Conservation (phyloP, 1,140 invertebrate species). For the Ganaspis sp. region DNA sequence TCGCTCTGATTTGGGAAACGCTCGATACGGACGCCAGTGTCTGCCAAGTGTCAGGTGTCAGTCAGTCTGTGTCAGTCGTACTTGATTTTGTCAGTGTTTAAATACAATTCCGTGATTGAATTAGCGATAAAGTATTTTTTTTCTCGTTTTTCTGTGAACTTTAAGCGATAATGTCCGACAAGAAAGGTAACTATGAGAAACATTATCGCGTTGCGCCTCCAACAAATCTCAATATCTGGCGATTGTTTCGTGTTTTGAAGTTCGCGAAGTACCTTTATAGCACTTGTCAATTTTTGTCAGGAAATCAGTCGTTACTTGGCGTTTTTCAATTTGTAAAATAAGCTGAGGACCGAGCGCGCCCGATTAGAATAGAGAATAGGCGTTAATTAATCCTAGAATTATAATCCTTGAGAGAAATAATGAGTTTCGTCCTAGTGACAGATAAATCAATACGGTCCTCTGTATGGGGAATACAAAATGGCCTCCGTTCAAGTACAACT, state of each 20-base stretch:
- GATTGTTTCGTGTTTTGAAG: slow-evolving; percentile 63
- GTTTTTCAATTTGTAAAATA: neutral
- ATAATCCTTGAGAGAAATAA: neutral
- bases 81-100: slow-evolving; percentile 64
- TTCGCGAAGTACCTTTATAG: slow-evolving; percentile 49
- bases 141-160: slow-evolving; percentile 67
- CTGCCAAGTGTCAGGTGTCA: slow-evolving; percentile 64
- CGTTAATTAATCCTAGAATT: neutral
- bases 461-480: slow-evolving; percentile 75
- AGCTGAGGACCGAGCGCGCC: neutral
- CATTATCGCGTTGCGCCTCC: slow-evolving; percentile 43
- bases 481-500: slow-evolving; percentile 62
- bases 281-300: slow-evolving; percentile 62
- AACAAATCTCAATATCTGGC: slow-evolving; percentile 56
- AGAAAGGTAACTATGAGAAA: slow-evolving; percentile 76
- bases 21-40: slow-evolving; percentile 69
- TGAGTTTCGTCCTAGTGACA: slow-evolving; percentile 61
- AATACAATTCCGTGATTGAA: slow-evolving; percentile 65
- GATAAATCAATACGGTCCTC: slow-evolving; percentile 75
- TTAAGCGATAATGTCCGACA: slow-evolving; percentile 76
- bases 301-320: slow-evolving; percentile 7
- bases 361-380: neutral
- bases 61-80: slow-evolving; percentile 55
- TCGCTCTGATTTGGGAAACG: slow-evolving; percentile 44
- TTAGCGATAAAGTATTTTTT: slow-evolving; percentile 64